Percentiles rank a stretch among this genome's conserved stretches.
phyloP scores from a whole-genome alignment of 2,113 vertebrate genomes.

The Planiliza haematocheilus region DNA sequence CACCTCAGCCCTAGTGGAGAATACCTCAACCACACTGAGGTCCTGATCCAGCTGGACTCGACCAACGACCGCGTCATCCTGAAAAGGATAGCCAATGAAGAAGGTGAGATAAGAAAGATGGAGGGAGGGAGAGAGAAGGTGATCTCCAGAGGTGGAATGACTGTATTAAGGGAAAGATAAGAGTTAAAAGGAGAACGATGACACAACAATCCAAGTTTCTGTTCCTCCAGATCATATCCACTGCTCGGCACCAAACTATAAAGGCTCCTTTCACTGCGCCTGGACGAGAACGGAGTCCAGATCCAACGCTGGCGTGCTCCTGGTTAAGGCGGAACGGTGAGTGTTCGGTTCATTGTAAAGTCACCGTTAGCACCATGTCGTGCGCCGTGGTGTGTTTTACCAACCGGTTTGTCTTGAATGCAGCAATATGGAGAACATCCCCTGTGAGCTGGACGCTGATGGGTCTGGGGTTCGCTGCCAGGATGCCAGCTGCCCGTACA shows the following conservation, averaged over 20 bases:
- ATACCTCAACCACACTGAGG: constrained; percentile 79
- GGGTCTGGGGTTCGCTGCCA: constrained; percentile 67
- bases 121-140: not conserved
- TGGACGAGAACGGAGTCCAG: constrained; percentile 65
- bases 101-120: constrained; percentile 31
- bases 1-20: constrained; percentile 60
- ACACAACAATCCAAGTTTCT: not conserved
- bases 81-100: constrained; percentile 13
- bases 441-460: constrained; percentile 70
- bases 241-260: constrained; percentile 78
- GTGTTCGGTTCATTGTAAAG: no score
- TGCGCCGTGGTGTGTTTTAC: not conserved
- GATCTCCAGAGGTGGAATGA: no score
- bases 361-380: no score
- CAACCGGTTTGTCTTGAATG: not conserved
- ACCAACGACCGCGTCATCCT: constrained; percentile 70
- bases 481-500: constrained; percentile 60
- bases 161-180: no score
- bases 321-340: constrained; percentile 74
- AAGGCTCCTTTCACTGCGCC: constrained; percentile 75
- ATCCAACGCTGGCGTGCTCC: constrained; percentile 55
- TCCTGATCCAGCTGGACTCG: constrained; percentile 70
- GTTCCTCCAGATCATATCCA: constrained; percentile 70
- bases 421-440: constrained; percentile 60
- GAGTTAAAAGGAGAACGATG: no score